Base-by-base conservation (phyloP, 2,797 vertebrate genomes). In the Ctenopoma multispine region DNA sequence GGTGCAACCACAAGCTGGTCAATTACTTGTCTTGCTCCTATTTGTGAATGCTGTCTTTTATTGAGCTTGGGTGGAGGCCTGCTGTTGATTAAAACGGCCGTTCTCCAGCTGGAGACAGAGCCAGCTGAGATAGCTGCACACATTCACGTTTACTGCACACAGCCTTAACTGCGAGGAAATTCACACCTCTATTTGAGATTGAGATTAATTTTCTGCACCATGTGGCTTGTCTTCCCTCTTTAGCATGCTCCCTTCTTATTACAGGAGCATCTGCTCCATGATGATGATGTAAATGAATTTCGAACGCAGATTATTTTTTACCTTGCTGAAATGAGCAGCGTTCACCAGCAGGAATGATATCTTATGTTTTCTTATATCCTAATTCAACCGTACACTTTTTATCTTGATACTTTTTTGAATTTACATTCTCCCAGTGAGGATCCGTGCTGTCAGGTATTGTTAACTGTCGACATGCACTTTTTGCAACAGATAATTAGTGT, bases 251-350 rank as follows among this genome's bases (percentile, higher is more conserved):
- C 85, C 59, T 62, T 86, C 89, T 90, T 89, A 89, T 90, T 89
- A 89, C 72, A 48, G 85, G 29, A 85, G 85, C 91, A 92, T 92
- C 90, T 92, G 90, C 84, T 91, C 88, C 79, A 66, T 82, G 89
- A 92, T 92, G 90, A 92, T 91, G 89, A 91, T 90, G 90, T 86
- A 90, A 92, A 92, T 92, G 87, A 90, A 92, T 91, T 88, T 89
- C 15, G 82, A 90, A 87, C 71, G 54, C 70, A 86, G 84, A 89
- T 89, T 89, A 89, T 91, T 90, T 91, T 83, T 87, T 83, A 79
- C 82, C 79, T 80, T 8, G 59, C 86, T 74, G 85, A 89, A 91
- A 91, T 85, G 87, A 90, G 85, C 76, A 12, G 21, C 47, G 7
- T 70, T 80, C 87, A 78, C 83, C 57, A 11, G 71, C 69, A 72